Base-by-base conservation (phyloP, 1,140 invertebrate genomes). In the Goniozus legneri region DNA sequence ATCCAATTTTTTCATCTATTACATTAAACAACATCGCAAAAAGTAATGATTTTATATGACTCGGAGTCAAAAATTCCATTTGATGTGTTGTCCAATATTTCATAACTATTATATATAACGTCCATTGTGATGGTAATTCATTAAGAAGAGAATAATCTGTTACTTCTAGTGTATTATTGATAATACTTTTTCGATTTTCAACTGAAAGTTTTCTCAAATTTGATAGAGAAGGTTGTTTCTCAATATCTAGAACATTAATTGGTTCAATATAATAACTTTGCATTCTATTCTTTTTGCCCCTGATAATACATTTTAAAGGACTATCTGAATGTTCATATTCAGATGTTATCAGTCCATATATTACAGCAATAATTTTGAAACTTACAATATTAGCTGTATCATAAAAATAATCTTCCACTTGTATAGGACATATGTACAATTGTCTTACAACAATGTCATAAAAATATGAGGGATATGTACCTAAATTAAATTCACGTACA, bases 351-450 rank as follows among this genome's bases (percentile, higher is more conserved):
- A 92, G 60, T 46, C 82, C 82, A 72, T 82, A 90, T 31, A 82
- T 79, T 47, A 82, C 78, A 57, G 75, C 69, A 24, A 92, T 58
- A 33, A 93, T 82, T 8, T 82, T 76, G 36, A 84, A 62, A 22
- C 81, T 77, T 50, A 82, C 79, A 14, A 72, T 49, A 52, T 83
- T 82, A n/a, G 84, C 77, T 47, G 85, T 80, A 6, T 76, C 64
- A 18, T 77, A 66, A 3, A 62, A 62, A 55, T 81, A 79, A 58
- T 89, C 79, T 70, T 93, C 90, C 8, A 91, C 79, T 76, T 92
- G 88, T 12, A 84, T 80, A 16, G 76, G 77, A 49, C 82, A 82
- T 50, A 90, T 81, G 56, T 85, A 83, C 32, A 82, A 73, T 47
- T 82, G 79, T 31, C 82, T 71, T 15, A 79, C 76, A 34, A 84